Conservation (phyloP, 1,140 invertebrate genomes). For the Cardiocondyla obscurior region DNA sequence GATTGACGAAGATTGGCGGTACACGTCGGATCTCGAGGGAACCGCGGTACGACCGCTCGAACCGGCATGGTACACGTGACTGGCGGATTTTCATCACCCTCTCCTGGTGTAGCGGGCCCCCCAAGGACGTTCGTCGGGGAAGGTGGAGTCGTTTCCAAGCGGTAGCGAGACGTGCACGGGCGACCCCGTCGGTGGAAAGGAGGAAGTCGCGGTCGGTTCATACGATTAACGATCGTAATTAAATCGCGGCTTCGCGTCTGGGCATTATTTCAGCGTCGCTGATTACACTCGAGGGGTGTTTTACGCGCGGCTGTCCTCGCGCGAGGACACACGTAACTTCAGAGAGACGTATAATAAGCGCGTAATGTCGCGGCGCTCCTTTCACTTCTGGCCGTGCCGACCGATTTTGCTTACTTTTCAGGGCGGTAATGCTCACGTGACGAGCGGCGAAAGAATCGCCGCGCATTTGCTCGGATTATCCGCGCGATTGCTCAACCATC, state of each 20-base stretch:
- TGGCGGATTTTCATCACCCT: constrained; percentile 73
- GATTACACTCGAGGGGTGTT: constrained; percentile 21
- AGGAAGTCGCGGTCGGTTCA: constrained; percentile 61
- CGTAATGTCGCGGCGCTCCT: background rate
- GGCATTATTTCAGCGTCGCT: constrained; percentile 21
- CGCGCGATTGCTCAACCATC: constrained; percentile 30
- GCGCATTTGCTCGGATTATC: constrained; percentile 20
- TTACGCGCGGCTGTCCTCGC: constrained; percentile 19
- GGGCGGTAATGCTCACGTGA: constrained; percentile 1
- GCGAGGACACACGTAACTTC: constrained; percentile 18
- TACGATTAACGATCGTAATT: constrained; percentile 54
- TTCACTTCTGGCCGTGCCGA: constrained; percentile 17
- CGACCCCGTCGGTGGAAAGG: constrained; percentile 53
- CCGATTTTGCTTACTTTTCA: constrained; percentile 18
- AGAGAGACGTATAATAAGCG: constrained; percentile 1
- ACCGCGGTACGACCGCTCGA: constrained; percentile 51
- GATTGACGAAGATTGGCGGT: background rate
- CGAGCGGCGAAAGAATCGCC: constrained; percentile 14
- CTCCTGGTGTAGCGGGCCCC: constrained; percentile 67
- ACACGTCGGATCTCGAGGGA: constrained; percentile 2
- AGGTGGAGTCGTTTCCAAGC: constrained; percentile 69
- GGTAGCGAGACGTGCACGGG: background rate
- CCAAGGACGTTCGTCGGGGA: constrained; percentile 72
- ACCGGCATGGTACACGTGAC: constrained; percentile 74
- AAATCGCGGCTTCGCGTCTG: constrained; percentile 16